Percentiles rank a stretch among this genome's conserved stretches.
These are phyloP conservation scores for Drosophila pseudoananassae DNA, from an alignment of 1,140 invertebrate genomes.

Conservation along the genomic window DNA sequence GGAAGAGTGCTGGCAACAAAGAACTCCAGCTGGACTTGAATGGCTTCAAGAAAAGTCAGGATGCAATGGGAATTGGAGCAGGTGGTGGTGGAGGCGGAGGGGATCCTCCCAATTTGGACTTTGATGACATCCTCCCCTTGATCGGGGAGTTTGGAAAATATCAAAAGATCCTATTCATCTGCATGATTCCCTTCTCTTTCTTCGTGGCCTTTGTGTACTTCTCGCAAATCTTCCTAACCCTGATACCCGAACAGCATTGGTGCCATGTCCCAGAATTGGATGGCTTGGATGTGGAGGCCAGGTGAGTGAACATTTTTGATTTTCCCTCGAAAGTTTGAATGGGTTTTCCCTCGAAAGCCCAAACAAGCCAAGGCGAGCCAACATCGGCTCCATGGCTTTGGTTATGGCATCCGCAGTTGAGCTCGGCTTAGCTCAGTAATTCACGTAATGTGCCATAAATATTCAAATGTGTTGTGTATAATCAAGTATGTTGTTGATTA, in stretches of 20 bases:
- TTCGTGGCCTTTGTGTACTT: constrained; percentile 95
- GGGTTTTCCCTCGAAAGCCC: constrained; percentile 38
- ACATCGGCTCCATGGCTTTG: constrained; percentile 3
- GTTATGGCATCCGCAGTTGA: constrained; percentile 27
- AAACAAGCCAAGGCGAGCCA: constrained; percentile 28
- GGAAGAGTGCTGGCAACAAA: constrained; percentile 70
- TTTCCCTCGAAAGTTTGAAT: constrained; percentile 8
- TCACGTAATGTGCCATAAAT: constrained; percentile 50
- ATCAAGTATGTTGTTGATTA: constrained; percentile 20
- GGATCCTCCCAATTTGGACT: constrained; percentile 86
- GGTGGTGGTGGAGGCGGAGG: background rate
- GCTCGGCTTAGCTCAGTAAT: constrained; percentile 18
- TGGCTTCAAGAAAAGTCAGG: constrained; percentile 44
- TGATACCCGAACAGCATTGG: constrained; percentile 92
- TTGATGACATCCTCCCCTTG: constrained; percentile 93
- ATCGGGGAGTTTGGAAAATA: constrained; percentile 95
- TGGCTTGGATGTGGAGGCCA: constrained; percentile 87
- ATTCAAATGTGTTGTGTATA: constrained; percentile 44
- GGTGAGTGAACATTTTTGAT: constrained; percentile 85
- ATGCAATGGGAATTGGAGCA: constrained; percentile 1
- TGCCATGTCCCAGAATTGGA: constrained; percentile 89
- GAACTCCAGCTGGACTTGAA: constrained; percentile 65
- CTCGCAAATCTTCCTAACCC: constrained; percentile 93
- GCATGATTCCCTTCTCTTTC: constrained; percentile 94
- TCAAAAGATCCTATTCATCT: constrained; percentile 92